A percentile compares a stretch with the other conserved stretches of the same genome.
Evolutionary conservation across 2,888 invertebrate genomes (phyloP).

Genomic region (Eristalinus aeneus): DNA sequence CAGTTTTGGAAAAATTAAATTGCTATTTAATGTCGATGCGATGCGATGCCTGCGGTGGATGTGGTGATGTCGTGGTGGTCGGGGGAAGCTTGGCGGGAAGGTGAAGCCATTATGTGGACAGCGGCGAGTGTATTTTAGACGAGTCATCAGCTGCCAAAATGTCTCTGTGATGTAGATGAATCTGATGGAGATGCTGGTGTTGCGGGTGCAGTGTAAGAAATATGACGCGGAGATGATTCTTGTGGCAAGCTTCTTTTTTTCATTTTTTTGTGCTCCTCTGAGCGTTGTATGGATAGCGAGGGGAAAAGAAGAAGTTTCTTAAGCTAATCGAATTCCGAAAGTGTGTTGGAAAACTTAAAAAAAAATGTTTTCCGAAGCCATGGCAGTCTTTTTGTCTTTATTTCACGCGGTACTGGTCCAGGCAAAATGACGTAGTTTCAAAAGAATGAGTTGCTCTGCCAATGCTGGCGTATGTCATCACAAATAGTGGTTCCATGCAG

Average conservation of each 20-base stretch:
- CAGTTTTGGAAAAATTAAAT: background rate
- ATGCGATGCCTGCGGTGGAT: background rate
- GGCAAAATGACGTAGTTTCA: too few species aligned
- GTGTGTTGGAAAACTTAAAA: too few species aligned
- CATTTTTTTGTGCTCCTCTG: background rate
- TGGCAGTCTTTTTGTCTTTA: too few species aligned
- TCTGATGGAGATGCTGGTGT: background rate
- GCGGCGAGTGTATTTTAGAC: background rate
- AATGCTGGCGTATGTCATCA: too few species aligned
- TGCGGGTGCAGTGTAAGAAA: background rate
- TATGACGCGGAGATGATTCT: background rate
- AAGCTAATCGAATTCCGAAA: too few species aligned
- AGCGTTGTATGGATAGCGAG: background rate
- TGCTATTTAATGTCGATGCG: background rate
- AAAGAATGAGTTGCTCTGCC: too few species aligned
- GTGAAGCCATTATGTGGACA: background rate
- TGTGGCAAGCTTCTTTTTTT: too few species aligned
- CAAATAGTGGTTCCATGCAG: too few species aligned
- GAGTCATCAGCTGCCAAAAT: background rate
- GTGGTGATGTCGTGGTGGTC: too few species aligned
- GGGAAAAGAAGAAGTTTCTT: background rate
- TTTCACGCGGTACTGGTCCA: too few species aligned
- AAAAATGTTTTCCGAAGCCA: too few species aligned
- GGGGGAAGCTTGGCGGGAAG: background rate
- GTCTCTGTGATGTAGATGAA: too few species aligned